Percentiles rank a stretch among this genome's conserved stretches.
Evolutionary conservation across 2,888 invertebrate genomes (phyloP).

Genomic region (Mesorhabditis belari): DNA sequence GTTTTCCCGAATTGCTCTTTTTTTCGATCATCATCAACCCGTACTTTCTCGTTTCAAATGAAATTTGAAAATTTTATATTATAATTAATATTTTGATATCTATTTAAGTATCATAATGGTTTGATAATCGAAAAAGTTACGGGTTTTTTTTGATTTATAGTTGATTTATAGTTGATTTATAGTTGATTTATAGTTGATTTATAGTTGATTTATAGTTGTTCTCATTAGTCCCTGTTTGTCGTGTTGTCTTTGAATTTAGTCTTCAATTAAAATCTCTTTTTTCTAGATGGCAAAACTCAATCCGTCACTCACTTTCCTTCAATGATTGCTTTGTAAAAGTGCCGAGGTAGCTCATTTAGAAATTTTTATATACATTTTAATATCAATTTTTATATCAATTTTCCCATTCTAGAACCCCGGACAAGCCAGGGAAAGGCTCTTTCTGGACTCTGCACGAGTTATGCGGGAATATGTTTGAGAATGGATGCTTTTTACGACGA

Average conservation of each 20-base stretch:
- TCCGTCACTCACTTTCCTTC: slow-evolving; percentile 90
- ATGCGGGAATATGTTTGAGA: slow-evolving; percentile 99
- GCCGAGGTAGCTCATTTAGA: slow-evolving; percentile 19
- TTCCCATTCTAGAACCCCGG: slow-evolving; percentile 66
- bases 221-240: too few species aligned
- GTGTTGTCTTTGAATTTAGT: too few species aligned
- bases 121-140: background rate
- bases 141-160: background rate
- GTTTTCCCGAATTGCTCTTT: background rate
- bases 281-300: slow-evolving; percentile 96
- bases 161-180: too few species aligned
- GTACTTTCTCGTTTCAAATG: too few species aligned
- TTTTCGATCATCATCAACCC: too few species aligned
- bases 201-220: too few species aligned
- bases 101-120: too few species aligned
- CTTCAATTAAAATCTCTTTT: too few species aligned
- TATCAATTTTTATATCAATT: background rate
- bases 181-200: too few species aligned
- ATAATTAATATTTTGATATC: too few species aligned
- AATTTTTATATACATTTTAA: too few species aligned
- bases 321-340: slow-evolving; percentile 99
- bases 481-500: slow-evolving; percentile 89
- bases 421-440: slow-evolving; percentile 95
- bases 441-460: slow-evolving; percentile 96
- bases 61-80: too few species aligned